Conservation (phyloP, 2,797 vertebrate genomes). For the Peromyscus attwateri region DNA sequence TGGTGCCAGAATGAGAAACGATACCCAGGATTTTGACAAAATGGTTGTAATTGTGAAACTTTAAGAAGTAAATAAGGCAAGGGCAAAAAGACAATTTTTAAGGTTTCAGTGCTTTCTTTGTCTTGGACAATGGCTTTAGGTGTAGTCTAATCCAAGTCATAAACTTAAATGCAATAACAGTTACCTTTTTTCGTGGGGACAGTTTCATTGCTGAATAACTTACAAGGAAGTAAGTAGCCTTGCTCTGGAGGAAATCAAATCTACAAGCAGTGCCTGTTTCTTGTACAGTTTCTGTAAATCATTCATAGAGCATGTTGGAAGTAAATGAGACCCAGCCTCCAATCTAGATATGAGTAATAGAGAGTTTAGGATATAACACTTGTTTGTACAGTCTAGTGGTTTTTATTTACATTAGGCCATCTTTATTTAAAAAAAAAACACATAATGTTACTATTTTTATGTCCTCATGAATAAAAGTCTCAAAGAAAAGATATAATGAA, state of each 20-base stretch:
- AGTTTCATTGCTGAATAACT: constrained; percentile 14
- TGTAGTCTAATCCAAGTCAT: background rate
- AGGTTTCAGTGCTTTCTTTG: constrained; percentile 24
- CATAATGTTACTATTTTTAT: constrained; percentile 54
- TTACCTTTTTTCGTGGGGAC: background rate
- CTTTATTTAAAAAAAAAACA: constrained; percentile 50
- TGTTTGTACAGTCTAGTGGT: background rate
- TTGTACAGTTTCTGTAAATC: background rate
- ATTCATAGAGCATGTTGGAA: background rate
- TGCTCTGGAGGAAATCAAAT: constrained; percentile 23
- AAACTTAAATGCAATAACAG: background rate
- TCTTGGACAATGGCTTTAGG: background rate
- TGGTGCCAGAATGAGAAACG: background rate
- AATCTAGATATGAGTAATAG: background rate
- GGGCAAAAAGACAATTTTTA: background rate
- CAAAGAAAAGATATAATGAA: constrained; percentile 62
- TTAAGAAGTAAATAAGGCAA: background rate
- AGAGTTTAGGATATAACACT: background rate
- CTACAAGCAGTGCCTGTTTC: background rate
- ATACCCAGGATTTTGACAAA: background rate
- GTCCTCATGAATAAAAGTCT: constrained; percentile 60
- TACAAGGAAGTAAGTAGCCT: background rate
- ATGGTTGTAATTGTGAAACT: background rate
- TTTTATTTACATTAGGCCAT: constrained; percentile 65
- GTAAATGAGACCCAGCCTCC: background rate